Base-by-base conservation (phyloP, 2,888 invertebrate genomes). In the Conus canariensis region DNA sequence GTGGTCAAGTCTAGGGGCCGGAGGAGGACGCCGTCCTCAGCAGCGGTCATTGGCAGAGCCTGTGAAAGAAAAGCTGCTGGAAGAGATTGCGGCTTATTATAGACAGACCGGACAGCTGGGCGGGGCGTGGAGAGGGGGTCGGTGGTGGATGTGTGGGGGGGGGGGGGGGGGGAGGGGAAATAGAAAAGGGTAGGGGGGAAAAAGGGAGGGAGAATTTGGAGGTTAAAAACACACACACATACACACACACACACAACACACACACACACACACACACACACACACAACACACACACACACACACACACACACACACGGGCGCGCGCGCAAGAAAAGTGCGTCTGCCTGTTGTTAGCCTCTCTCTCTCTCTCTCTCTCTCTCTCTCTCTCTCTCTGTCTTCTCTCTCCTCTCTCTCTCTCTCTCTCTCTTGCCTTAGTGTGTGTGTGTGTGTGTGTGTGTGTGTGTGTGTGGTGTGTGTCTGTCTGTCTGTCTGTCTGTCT, bases 31-130 rank as follows among this genome's bases (percentile, higher is more conserved):
- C 30, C 60, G n/a, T 30, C 56, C 45, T 67, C 67, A 22, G 64
- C 74, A 64, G n/a, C n/a, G 70, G 70, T 83, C 70, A 85, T 85
- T 60, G 60, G 67, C 59, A 85, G 86, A 45, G 56, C 12, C 22
- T 25, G 70, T 19, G 22, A 59, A 30, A 87, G 74, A 87, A 67
- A 87, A 82, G 87, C 80, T 82, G 87, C 82, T 67, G 58, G 56
- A 74, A 90, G 85, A 85, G 83, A 67, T 85, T 88, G 60, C 87
- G 83, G 83, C 88, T 88, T 90, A 90, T 90, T 88, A 90, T 88
- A 86, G 82, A 56, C 58, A 10, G 58, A 2, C 22, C 82, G 19
- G 82, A 58, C 82, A 83, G 82, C 56, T 83, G 82, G 82, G 56
- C 58, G 77, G 77, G 77, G 16, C 30, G 6, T 10, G 16, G 22